Evolutionary conservation across 2,113 vertebrate genomes (phyloP).

Genomic region (Pseudolaguvia tuberculata): DNA sequence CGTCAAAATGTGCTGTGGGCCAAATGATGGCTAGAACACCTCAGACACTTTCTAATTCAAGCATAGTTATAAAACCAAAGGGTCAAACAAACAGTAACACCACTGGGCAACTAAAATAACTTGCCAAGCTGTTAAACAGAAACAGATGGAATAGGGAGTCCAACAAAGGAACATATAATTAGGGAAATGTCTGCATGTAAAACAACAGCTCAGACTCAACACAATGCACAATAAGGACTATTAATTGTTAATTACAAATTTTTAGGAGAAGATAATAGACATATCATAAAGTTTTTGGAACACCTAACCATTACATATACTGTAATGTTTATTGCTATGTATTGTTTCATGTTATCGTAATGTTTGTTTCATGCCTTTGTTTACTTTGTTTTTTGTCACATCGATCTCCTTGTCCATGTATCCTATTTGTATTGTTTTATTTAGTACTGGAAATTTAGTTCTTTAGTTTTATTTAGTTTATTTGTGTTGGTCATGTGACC

Average conservation of each 20-base stretch:
- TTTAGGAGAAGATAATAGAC: neutral
- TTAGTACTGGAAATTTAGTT: too few relatives aligned
- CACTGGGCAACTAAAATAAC: slow-evolving; percentile 35
- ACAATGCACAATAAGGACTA: slow-evolving; percentile 7
- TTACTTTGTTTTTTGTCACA: too few relatives aligned
- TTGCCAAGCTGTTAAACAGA: slow-evolving; percentile 40
- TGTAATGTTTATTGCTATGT: too few relatives aligned
- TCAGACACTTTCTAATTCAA: slow-evolving; percentile 41
- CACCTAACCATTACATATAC: too few relatives aligned
- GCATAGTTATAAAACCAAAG: slow-evolving; percentile 41
- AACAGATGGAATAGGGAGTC: slow-evolving; percentile 40
- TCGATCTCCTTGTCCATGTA: too few relatives aligned
- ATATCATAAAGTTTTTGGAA: neutral
- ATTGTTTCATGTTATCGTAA: too few relatives aligned
- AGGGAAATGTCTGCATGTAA: slow-evolving; percentile 36
- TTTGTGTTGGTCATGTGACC: too few relatives aligned
- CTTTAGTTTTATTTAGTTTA: too few relatives aligned
- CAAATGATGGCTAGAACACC: slow-evolving; percentile 17
- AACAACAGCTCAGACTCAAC: slow-evolving; percentile 27
- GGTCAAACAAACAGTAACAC: slow-evolving; percentile 46
- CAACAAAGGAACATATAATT: slow-evolving; percentile 43
- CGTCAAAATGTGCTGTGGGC: neutral
- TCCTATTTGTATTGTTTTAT: too few relatives aligned
- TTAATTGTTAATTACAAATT: slow-evolving; percentile 9
- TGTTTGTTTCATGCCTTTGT: too few relatives aligned